Evolutionary conservation across 2,113 vertebrate species (phyloP).

Genomic region (Silurus glanis): DNA sequence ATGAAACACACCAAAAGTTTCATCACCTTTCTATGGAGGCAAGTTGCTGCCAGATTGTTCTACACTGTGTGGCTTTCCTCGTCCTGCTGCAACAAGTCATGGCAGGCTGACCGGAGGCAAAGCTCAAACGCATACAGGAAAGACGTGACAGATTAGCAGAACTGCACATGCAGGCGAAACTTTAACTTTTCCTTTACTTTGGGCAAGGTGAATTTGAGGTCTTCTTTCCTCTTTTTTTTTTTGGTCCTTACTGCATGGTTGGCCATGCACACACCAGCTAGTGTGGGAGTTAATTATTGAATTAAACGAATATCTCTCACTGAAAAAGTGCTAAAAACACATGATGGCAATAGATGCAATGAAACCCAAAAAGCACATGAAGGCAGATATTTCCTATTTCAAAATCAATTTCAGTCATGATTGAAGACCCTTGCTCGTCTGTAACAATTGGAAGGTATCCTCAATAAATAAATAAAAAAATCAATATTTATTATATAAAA

Average conservation of each 20-base stretch:
- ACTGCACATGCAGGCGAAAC: conserved; percentile 13
- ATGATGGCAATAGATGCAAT: background rate
- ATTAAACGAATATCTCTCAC: background rate
- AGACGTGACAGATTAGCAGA: conserved; percentile 46
- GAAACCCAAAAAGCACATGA: background rate
- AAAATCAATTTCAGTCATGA: background rate
- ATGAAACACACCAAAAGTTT: conserved; percentile 51
- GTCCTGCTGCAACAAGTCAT: conserved; percentile 65
- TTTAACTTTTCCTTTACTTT: conserved; percentile 28
- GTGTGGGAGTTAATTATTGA: conserved; percentile 31
- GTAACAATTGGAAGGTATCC: background rate
- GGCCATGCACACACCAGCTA: conserved; percentile 6
- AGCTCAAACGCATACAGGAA: conserved; percentile 58
- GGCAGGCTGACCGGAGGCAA: conserved; percentile 63
- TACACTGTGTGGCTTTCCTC: conserved; percentile 58
- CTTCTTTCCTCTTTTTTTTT: background rate
- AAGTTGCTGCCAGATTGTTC: conserved; percentile 48
- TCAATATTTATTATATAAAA: no score
- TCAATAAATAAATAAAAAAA: background rate
- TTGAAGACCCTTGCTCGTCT: background rate
- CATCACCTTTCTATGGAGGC: conserved; percentile 51
- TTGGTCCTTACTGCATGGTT: conserved; percentile 28
- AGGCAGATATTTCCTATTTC: background rate
- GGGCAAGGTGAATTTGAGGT: conserved; percentile 31
- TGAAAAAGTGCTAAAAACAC: background rate